Evolutionary conservation across 2,113 vertebrate species (phyloP), one percentile per base, ranked within the genome.

Genomic region (Tautogolabrus adspersus): DNA sequence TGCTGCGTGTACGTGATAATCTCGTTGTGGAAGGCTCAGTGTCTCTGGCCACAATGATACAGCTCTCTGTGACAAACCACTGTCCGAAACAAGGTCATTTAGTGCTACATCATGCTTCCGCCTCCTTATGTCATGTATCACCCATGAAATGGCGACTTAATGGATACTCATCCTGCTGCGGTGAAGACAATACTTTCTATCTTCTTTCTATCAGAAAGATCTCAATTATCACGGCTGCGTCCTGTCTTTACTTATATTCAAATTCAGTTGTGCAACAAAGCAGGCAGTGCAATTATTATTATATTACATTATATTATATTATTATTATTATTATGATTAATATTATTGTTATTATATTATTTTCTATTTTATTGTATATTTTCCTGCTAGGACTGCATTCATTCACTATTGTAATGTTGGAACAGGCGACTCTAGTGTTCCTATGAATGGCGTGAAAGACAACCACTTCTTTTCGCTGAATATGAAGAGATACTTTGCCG

Each of bases 281-380:
- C 93, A 94, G 93, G 81, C 93, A 93, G 93, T 94, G 94, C 93
- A 94, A 95, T 95, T 89, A 89, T 89, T 88, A 88, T 90, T 81
- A 84, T 87, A 34, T 34, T 34, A 34, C 88, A 86, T 93, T 88
- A 87, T 88, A 87, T 87, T 83, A 89, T 83, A 70, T 69, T 70
- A 82, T 75, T 88, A 82, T 82, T 75, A 80, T n/a, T 84, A 87
- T 86, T 81, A 81, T 72, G 75, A 81, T 68, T 75, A 80, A 77
- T 87, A 78, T 82, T 82, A 85, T 81, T 85, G 82, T 62, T 21
- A 57, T 40, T 62, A 21, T 38, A 18, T 34, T 91, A 82, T 89
- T 90, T 90, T 86, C 77, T 90, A 86, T 92, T 92, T 88, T 83
- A 86, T 89, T 88, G 66, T 79, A 86, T 89, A 84, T 91, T 92